Evolutionary conservation across 1,140 invertebrate species (phyloP).

Genomic region (Cardiocondyla obscurior): DNA sequence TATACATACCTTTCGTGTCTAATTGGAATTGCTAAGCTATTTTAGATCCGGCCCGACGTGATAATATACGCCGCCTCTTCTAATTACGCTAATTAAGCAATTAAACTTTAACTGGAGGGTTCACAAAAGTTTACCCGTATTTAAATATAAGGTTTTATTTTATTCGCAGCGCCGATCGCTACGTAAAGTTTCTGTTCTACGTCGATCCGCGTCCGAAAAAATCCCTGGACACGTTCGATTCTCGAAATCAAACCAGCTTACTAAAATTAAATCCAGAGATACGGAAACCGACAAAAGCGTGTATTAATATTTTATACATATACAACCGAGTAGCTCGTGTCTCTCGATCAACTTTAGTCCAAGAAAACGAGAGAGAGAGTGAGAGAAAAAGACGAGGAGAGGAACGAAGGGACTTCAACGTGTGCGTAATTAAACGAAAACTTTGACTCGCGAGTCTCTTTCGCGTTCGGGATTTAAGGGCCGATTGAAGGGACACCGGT

Average conservation of each 20-base stretch:
- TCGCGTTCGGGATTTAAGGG: too few relatives aligned
- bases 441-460: too few relatives aligned
- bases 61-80: not conserved
- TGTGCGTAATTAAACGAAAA: too few relatives aligned
- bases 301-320: too few relatives aligned
- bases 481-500: not conserved
- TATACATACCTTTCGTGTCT: not conserved
- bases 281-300: too few relatives aligned
- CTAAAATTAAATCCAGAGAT: not conserved
- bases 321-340: not conserved
- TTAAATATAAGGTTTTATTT: not conserved
- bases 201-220: too few relatives aligned
- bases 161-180: not conserved
- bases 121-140: not conserved
- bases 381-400: too few relatives aligned
- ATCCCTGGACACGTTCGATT: too few relatives aligned
- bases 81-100: not conserved
- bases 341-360: slow-evolving; percentile 2
- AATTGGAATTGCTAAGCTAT: too few relatives aligned
- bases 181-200: not conserved
- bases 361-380: too few relatives aligned
- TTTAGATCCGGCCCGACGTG: too few relatives aligned
- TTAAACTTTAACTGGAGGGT: not conserved
- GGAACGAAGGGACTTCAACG: too few relatives aligned
- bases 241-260: not conserved